Conservation (phyloP, 2,113 vertebrate genomes). For the Brachyhypopomus occidentalis region DNA sequence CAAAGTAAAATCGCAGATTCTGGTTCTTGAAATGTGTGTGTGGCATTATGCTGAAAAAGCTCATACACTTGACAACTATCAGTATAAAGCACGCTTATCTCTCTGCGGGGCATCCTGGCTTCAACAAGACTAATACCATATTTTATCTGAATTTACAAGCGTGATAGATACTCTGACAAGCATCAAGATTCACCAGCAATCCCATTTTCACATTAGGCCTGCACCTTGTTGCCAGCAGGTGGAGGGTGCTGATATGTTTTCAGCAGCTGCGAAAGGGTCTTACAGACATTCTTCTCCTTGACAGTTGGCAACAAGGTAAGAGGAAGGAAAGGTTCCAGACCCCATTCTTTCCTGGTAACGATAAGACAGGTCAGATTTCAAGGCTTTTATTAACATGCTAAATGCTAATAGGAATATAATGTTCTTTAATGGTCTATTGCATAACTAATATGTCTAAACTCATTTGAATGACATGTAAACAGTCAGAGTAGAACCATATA, state of each 20-base stretch:
- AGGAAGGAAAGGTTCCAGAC: conserved; percentile 94
- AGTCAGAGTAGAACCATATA: too few relatives aligned
- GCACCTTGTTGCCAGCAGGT: conserved; percentile 89
- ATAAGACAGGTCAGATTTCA: conserved; percentile 32
- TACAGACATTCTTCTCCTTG: conserved; percentile 96
- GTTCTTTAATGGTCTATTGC: conserved; percentile 19
- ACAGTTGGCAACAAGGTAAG: conserved; percentile 89
- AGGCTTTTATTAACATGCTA: not conserved
- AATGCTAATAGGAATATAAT: conserved; percentile 9
- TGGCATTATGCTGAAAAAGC: too few relatives aligned
- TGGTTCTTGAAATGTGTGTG: too few relatives aligned
- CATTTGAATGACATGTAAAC: too few relatives aligned
- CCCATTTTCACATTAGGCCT: conserved; percentile 8
- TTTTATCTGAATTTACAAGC: not conserved
- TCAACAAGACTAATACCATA: not conserved
- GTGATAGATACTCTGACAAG: too few relatives aligned
- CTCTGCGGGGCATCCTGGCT: not conserved
- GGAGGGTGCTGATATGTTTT: conserved; percentile 95
- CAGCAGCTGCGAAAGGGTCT: conserved; percentile 91
- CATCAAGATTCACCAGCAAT: not conserved
- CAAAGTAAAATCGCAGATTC: too few relatives aligned
- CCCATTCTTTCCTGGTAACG: conserved; percentile 91
- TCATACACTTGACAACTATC: too few relatives aligned
- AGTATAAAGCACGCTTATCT: too few relatives aligned
- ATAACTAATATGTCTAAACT: too few relatives aligned